Base-by-base conservation (phyloP, 2,888 invertebrate species). In the Rugalucina vietnamica region DNA sequence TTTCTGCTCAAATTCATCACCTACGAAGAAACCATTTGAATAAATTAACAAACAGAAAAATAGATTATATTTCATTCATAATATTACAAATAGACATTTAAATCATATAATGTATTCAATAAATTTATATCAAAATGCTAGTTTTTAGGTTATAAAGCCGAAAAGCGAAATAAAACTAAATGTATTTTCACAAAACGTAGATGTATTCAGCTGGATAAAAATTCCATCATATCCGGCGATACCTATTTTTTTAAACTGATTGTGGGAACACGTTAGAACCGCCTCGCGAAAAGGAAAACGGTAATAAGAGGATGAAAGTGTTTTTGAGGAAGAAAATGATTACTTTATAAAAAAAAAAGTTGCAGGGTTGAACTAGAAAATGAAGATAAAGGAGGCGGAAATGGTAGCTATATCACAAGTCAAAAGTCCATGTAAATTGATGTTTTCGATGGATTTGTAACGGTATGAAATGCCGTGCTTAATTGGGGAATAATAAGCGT, bases 101-200 rank as follows among this genome's bases (percentile, higher is more conserved):
- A 65, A 34, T 34, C 32, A 18, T n/a, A 65, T 65, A 34, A 54
- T 54, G 10, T 34, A 18, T 65, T 65, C 34, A 32, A 34, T 65
- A 65, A 65, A 65, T 65, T 18, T 32, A 65, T 65, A 65, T 65
- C 29, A 65, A 65, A 65, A 65, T 65, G 21, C 32, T 65, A 65
- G 18, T 32, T 18, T 27, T 60, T 4, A 43, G 18, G 43, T 18
- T 18, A 8, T 18, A 54, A 54, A n/a, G 10, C 21, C 4, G 54
- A 4, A 8, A n/a, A 18, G 10, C 10, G 8, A 54, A 14, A 54
- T 54, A n/a, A 54, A 54, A 54, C 54, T 54, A 54, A 43, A 43
- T 8, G 10, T 43, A 8, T 43, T 43, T 43, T 43, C 43, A 43
- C 43, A 12, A n/a, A n/a, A n/a, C n/a, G n/a, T n/a, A n/a, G 43